These are phyloP conservation scores for Smittia aterrima DNA, from an alignment of 2,888 invertebrate species.

Conservation along the genomic window DNA sequence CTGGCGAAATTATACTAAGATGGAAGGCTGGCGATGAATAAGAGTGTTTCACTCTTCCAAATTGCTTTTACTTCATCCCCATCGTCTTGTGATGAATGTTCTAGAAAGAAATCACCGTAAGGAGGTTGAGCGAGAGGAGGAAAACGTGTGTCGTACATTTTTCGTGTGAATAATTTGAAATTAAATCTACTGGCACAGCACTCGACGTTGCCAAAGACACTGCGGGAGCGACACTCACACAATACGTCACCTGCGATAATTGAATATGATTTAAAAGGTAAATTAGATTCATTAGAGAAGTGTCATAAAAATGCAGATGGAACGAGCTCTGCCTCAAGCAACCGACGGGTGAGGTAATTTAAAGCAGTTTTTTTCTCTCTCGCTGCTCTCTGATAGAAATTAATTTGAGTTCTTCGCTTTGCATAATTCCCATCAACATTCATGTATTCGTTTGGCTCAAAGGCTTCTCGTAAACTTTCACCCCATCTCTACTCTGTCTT, in stretches of 20 bases:
- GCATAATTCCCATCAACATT: neutral
- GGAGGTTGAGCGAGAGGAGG: neutral
- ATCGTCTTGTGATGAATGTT: neutral
- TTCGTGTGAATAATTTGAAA: neutral
- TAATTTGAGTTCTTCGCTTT: neutral
- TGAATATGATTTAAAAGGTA: conserved; percentile 8
- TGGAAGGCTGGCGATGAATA: neutral
- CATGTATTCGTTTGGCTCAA: neutral
- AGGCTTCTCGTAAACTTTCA: no score
- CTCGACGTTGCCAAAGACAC: neutral
- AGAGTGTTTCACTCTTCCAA: conserved; percentile 7
- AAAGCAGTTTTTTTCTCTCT: neutral
- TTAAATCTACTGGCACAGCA: neutral
- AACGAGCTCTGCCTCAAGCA: neutral
- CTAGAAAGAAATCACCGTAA: neutral
- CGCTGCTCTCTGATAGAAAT: neutral
- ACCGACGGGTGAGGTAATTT: neutral
- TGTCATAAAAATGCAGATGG: conserved; percentile 2
- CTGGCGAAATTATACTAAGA: neutral
- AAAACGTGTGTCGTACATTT: neutral
- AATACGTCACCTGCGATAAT: conserved; percentile 2
- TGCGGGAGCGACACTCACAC: neutral
- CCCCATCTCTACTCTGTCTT: no score
- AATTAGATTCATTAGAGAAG: neutral
- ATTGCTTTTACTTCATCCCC: conserved; percentile 8